These are phyloP conservation scores for Bettongia penicillata DNA, from an alignment of 2,113 vertebrate genomes.

Conservation along the genomic window DNA sequence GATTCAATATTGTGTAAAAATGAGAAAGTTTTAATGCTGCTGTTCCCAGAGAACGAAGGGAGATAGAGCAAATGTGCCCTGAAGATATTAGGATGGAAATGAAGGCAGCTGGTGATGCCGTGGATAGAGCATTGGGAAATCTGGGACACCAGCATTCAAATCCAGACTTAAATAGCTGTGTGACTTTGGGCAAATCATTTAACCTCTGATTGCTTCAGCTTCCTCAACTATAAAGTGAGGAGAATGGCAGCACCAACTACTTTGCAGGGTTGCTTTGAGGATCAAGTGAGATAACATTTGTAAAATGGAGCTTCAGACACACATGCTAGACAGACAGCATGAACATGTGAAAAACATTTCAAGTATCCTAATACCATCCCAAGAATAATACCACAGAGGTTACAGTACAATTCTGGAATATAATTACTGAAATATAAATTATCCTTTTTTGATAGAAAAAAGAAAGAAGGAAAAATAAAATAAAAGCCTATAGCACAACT, in stretches of 20 bases:
- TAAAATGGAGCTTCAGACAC: conserved; percentile 16
- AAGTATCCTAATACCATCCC: not conserved
- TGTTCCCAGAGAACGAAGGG: not conserved
- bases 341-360: conserved; percentile 11
- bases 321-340: conserved; percentile 11
- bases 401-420: conserved; percentile 13
- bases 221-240: not conserved
- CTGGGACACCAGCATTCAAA: not conserved
- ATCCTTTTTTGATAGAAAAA: not conserved
- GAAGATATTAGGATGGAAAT: not conserved
- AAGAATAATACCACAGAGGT: not conserved
- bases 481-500: not conserved
- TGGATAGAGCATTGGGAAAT: not conserved
- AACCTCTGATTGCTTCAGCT: not conserved
- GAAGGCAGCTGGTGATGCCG: not conserved
- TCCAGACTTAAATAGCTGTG: not conserved
- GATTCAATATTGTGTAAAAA: not conserved
- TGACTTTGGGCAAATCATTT: not conserved
- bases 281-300: not conserved
- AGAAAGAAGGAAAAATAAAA: not conserved
- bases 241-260: not conserved
- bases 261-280: not conserved
- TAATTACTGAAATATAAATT: not conserved
- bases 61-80: not conserved
- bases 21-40: not conserved